Conservation (phyloP, 1,140 invertebrate species). For the Drosophila rufa region DNA sequence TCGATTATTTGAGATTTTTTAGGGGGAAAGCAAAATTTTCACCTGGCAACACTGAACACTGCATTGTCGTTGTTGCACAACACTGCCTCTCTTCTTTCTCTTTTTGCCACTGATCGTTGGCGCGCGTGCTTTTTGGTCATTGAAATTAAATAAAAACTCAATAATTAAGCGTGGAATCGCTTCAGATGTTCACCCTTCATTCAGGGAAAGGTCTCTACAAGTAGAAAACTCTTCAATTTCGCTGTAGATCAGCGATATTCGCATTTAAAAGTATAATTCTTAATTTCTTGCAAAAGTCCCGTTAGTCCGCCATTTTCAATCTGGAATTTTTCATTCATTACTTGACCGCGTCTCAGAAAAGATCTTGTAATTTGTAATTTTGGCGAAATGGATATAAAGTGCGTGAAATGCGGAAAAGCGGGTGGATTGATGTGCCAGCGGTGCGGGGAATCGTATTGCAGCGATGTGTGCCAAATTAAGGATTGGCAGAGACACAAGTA, state of each 20-base stretch:
- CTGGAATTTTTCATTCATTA: background rate
- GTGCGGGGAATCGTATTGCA: constrained; percentile 60
- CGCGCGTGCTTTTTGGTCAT: constrained; percentile 1
- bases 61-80: too few species aligned
- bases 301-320: constrained; percentile 28
- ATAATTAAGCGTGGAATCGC: too few species aligned
- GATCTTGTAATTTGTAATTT: background rate
- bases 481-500: constrained; percentile 68
- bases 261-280: background rate
- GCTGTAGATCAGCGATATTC: constrained; percentile 8
- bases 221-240: background rate
- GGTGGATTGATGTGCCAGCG: constrained; percentile 56
- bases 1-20: too few species aligned
- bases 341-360: background rate
- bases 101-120: background rate
- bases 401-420: constrained; percentile 30
- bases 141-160: background rate
- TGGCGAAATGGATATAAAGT: background rate
- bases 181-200: background rate
- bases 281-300: constrained; percentile 6
- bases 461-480: constrained; percentile 26
- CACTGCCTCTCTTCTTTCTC: background rate
- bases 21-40: too few species aligned
- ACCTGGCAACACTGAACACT: background rate
- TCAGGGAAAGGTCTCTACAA: too few species aligned